A percentile compares a stretch with the other conserved stretches of the same genome.
Evolutionary conservation across 2,888 invertebrate genomes (phyloP).

Genomic region (Bellardia bayeri): DNA sequence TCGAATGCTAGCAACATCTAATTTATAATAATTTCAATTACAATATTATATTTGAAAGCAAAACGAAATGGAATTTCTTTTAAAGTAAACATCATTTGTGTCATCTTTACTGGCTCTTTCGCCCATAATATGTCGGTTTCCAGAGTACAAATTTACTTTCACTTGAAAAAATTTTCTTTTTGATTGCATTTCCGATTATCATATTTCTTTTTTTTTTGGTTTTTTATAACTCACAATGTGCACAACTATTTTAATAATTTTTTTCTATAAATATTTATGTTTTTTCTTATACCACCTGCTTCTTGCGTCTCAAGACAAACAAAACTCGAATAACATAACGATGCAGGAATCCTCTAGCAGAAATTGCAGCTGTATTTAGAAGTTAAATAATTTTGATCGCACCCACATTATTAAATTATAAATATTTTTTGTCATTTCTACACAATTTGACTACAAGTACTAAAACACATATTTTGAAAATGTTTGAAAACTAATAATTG

Average conservation of each 20-base stretch:
- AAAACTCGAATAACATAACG: slow-evolving; percentile 10
- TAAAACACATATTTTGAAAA: not conserved
- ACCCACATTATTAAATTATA: not conserved
- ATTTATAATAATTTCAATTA: no score
- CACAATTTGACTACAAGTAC: slow-evolving; percentile 1
- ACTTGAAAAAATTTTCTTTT: slow-evolving; percentile 53
- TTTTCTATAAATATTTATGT: slow-evolving; percentile 65
- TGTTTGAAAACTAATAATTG: slow-evolving; percentile 15
- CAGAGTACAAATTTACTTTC: slow-evolving; percentile 55
- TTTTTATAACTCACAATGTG: slow-evolving; percentile 11
- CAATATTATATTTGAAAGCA: no score
- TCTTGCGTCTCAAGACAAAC: slow-evolving; percentile 75
- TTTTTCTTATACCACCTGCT: slow-evolving; percentile 55
- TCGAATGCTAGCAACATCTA: no score
- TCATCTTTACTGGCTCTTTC: slow-evolving; percentile 26
- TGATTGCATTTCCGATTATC: slow-evolving; percentile 42
- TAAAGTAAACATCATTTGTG: not conserved
- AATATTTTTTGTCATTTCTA: slow-evolving; percentile 4
- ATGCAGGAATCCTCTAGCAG: slow-evolving; percentile 84
- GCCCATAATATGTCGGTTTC: not conserved
- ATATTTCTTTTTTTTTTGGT: slow-evolving; percentile 33
- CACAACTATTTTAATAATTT: slow-evolving; percentile 67
- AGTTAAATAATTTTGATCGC: slow-evolving; percentile 77
- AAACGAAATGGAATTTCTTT: not conserved
- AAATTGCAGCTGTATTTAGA: slow-evolving; percentile 85